phyloP scores from a whole-genome alignment of 2,888 invertebrate species.

The Xylota sylvarum region DNA sequence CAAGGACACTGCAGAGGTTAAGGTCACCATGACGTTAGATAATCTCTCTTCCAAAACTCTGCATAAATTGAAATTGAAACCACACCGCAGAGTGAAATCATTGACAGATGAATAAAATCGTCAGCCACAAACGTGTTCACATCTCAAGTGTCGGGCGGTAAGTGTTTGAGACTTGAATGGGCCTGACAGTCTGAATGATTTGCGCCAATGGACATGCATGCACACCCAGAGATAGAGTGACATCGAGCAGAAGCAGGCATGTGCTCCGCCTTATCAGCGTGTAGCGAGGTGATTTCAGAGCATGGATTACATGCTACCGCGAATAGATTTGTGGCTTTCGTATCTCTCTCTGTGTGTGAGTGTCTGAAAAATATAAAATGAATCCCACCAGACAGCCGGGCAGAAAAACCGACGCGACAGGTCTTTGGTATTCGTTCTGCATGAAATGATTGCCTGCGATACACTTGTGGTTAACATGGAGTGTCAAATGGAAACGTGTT shows the following conservation, averaged over 20 bases:
- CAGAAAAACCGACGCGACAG: slow-evolving; percentile 29
- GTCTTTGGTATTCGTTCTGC: slow-evolving; percentile 48
- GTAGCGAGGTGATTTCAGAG: slow-evolving; percentile 1
- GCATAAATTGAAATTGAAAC: background rate
- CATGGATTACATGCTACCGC: slow-evolving; percentile 21
- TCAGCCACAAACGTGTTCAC: slow-evolving; percentile 22
- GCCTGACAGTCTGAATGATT: slow-evolving; percentile 23
- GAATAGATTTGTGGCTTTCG: slow-evolving; percentile 5
- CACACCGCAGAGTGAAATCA: background rate
- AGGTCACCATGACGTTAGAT: slow-evolving; percentile 34
- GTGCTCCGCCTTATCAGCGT: slow-evolving; percentile 42
- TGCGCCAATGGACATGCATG: slow-evolving; percentile 23
- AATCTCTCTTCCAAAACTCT: slow-evolving; percentile 2
- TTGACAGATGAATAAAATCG: background rate
- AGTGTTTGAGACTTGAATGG: slow-evolving; percentile 25
- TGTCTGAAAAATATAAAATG: background rate
- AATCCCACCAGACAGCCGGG: slow-evolving; percentile 19
- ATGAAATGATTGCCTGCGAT: slow-evolving; percentile 44
- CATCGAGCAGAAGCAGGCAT: slow-evolving; percentile 32
- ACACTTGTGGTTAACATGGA: slow-evolving; percentile 44
- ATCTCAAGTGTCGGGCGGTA: slow-evolving; percentile 48
- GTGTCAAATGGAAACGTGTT: slow-evolving; percentile 50
- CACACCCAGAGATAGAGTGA: slow-evolving; percentile 41
- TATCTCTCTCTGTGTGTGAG: background rate
- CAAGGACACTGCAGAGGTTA: slow-evolving; percentile 47